Base-by-base conservation (phyloP, 2,113 vertebrate species). In the Cavia aperea region DNA sequence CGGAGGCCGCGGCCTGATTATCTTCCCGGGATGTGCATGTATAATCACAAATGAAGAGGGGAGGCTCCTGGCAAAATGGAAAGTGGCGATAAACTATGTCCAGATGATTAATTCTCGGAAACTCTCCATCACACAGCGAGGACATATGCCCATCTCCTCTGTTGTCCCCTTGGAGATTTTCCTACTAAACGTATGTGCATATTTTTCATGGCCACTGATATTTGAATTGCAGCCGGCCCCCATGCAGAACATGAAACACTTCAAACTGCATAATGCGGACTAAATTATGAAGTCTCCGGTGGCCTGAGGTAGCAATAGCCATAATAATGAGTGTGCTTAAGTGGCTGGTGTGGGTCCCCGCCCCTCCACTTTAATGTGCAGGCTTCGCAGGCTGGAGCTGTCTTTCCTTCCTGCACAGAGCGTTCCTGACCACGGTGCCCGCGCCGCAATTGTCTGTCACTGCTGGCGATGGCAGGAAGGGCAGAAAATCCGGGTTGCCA, bases 111-210 rank as follows among this genome's bases (percentile, higher is more conserved):
- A 98, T 98, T 97, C 97, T 97, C 95, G 81, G 97, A 97, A 98
- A 97, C 97, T 97, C 98, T 98, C 97, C 98, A 97, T 97, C 97
- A 97, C 97, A 97, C 97, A 96, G 95, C 94, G 96, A 97, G 96
- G 98, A 98, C 98, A 98, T 98, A 98, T 98, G 98, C 98, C 99
- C 96, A 21, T 99, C 98, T 98, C 97, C 97, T 98, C 98, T 98
- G 97, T 97, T 98, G 98, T 98, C 98, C 98, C 99, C 98, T 98
- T 98, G 98, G 99, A 99, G 98, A 98, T 98, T 99, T 98, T 98
- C 98, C 98, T 98, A 97, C 97, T 98, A 99, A 99, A 99, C 98
- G 97, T 99, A 99, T 99, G 99, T 99, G 99, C 99, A 99, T 99
- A 99, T 99, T 99, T 99, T 99, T 99, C 98, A 99, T 98, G 98